These are phyloP conservation scores for Julus scanicus DNA, from an alignment of 2,888 invertebrate species.

Conservation along the genomic window DNA sequence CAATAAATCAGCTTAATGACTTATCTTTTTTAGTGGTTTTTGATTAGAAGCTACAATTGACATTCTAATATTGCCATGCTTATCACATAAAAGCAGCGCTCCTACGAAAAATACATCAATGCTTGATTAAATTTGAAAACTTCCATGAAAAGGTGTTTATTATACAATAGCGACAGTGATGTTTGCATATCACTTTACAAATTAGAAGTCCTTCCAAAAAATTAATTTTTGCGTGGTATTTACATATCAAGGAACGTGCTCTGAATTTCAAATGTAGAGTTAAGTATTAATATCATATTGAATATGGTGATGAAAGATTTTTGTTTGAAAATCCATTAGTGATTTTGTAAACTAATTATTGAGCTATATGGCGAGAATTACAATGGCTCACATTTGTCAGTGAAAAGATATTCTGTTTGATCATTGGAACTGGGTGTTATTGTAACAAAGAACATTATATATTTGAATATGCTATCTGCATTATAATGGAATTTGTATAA, in stretches of 20 bases:
- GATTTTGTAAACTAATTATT: background rate
- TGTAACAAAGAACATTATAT: too few relatives aligned
- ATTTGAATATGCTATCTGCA: too few relatives aligned
- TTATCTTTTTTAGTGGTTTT: background rate
- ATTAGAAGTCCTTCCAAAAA: background rate
- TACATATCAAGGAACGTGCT: background rate
- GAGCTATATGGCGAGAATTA: background rate
- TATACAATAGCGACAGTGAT: background rate
- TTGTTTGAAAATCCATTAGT: background rate
- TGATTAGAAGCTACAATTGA: slow-evolving; percentile 16
- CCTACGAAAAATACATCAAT: background rate
- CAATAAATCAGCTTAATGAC: slow-evolving; percentile 40
- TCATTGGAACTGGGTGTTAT: too few relatives aligned
- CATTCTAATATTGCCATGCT: background rate
- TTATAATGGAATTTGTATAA: too few relatives aligned
- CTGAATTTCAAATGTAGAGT: background rate
- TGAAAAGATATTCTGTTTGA: too few relatives aligned
- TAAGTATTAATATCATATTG: background rate
- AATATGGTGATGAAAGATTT: background rate
- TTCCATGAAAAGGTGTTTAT: background rate
- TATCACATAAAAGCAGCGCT: background rate
- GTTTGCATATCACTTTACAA: background rate
- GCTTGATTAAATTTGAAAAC: slow-evolving; percentile 1
- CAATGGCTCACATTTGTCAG: too few relatives aligned
- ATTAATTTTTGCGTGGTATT: background rate